Base-by-base conservation (phyloP, 1,140 invertebrate species). In the Pantala flavescens region DNA sequence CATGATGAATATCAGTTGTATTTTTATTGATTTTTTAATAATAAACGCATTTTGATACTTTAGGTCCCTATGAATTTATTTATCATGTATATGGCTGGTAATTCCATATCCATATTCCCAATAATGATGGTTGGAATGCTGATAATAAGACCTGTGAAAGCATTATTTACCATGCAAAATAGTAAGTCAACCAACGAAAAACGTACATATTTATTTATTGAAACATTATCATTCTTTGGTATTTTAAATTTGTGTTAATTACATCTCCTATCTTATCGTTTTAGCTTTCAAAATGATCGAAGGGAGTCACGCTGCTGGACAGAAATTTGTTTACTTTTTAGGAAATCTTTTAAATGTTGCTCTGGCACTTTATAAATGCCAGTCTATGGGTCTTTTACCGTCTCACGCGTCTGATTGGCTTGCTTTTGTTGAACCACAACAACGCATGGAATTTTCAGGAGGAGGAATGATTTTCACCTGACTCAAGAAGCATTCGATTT, bases 101-200 rank as follows among this genome's bases (percentile, higher is more conserved):
- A 96, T 83, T 97, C 97, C 0, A 98, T 99, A 79, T 98, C 96
- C 0, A 98, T 99, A 77, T 99, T 99, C 80, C 98, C 98, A 0
- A 99, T 99, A n/a, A 99, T 99, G 98, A 99, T 99, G 97, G 95
- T 99, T 23, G 96, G 96, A 49, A 99, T 99, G 98, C 88, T 99
- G 81, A 93, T 98, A 77, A 91, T 98, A 76, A 86, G 96, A 77
- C 97, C 97, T 19, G 90, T 99, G 2, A 97, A 99, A 84, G 95
- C 97, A 11, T 85, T 99, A 23, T 95, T 98, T 81, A 86, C 93
- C 1, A 91, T 95, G 74, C 92, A 95, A 81, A 89, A 91, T 77
- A 95, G 88, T 89, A 83, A 84, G 81, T 83, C 43, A 7, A 42
- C 23, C 11, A 5, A 36, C 9, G 28, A 5, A 36, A n/a, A 7